Evolutionary conservation across 1,140 invertebrate genomes (phyloP).

Genomic region (Drosophila repleta): DNA sequence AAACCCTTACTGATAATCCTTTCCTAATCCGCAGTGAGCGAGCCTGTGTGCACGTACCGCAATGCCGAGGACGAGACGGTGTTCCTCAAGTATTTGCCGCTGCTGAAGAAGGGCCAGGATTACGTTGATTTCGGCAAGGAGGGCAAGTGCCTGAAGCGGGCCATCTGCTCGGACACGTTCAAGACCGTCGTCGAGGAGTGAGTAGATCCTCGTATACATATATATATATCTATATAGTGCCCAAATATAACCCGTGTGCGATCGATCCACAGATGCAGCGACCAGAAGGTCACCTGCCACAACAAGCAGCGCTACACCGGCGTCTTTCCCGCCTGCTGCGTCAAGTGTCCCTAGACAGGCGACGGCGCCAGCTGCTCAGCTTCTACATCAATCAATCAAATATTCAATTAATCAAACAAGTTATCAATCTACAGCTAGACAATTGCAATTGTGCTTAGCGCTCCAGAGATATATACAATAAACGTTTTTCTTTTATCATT

Average conservation of each 20-base stretch:
- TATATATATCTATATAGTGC: background rate
- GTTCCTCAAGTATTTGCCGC: conserved; percentile 73
- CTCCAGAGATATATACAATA: too few relatives aligned
- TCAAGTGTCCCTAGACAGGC: conserved; percentile 63
- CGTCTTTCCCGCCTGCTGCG: conserved; percentile 76
- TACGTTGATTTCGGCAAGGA: conserved; percentile 78
- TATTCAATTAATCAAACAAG: background rate
- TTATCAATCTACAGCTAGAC: background rate
- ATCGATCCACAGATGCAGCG: conserved; percentile 56
- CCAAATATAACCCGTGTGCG: background rate
- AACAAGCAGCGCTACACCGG: conserved; percentile 73
- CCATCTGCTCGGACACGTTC: conserved; percentile 72
- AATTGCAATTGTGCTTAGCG: too few relatives aligned
- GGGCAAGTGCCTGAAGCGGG: conserved; percentile 73
- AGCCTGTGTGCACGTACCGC: conserved; percentile 71
- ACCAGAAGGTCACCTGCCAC: conserved; percentile 61
- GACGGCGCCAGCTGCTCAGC: too few relatives aligned
- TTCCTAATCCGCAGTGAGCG: conserved; percentile 49
- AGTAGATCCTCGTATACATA: conserved; percentile 31
- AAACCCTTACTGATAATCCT: too few relatives aligned
- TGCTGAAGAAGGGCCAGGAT: conserved; percentile 66
- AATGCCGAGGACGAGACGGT: conserved; percentile 72
- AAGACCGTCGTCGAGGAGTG: conserved; percentile 72
- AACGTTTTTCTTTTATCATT: too few relatives aligned
- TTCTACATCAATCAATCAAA: background rate